Evolutionary conservation across 2,113 vertebrate genomes (phyloP).

Genomic region (Phaethon lepturus): DNA sequence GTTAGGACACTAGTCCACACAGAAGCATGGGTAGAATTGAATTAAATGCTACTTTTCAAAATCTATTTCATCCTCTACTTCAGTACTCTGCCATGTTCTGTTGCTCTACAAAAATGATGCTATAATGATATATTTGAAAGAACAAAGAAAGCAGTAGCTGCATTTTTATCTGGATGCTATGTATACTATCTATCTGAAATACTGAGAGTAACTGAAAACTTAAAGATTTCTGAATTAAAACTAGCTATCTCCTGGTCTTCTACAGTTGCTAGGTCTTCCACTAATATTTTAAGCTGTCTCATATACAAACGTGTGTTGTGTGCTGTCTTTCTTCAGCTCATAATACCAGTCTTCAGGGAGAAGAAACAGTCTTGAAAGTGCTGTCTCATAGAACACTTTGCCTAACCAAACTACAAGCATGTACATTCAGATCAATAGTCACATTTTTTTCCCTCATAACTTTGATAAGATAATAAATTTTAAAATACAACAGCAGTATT

Average conservation of each 20-base stretch:
- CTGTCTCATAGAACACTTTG: not conserved
- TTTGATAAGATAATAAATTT: not conserved
- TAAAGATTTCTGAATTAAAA: constrained; percentile 24
- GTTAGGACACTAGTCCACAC: not conserved
- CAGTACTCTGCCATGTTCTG: not conserved
- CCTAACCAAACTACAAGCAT: not conserved
- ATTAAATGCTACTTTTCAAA: not conserved
- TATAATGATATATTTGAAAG: not conserved
- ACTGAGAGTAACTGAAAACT: not conserved
- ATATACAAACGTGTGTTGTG: constrained; percentile 2
- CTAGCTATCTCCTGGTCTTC: not conserved
- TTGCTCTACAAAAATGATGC: not conserved
- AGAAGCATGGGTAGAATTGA: not conserved
- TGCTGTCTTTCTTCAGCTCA: not conserved
- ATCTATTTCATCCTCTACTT: not conserved
- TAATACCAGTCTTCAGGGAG: not conserved
- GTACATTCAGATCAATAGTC: not conserved
- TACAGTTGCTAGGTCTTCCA: not conserved
- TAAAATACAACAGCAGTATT: not conserved
- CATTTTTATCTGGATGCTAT: not conserved
- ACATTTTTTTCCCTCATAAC: not conserved
- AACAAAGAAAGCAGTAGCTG: not conserved
- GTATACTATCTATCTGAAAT: not conserved
- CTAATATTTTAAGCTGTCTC: not conserved
- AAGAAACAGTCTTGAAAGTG: not conserved